phyloP scores from a whole-genome alignment of 2,113 vertebrate genomes.

The Pelecanus crispus region DNA sequence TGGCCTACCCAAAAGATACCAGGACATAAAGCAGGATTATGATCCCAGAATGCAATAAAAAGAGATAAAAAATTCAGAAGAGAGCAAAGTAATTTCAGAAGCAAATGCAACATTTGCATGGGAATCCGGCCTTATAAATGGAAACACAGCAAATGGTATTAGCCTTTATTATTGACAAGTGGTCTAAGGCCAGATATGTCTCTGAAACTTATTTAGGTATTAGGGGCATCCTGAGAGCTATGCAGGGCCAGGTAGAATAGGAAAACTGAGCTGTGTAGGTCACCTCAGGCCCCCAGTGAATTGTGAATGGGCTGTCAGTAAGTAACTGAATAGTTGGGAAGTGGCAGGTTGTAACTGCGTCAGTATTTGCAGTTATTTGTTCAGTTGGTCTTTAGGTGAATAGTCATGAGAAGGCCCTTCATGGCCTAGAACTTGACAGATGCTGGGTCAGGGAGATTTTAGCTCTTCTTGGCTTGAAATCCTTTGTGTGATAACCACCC shows the following conservation, averaged over 20 bases:
- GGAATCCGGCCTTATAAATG: not conserved
- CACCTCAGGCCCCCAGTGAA: not conserved
- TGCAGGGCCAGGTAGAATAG: not conserved
- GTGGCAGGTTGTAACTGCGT: not conserved
- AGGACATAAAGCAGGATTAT: conserved; percentile 58
- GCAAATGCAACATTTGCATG: conserved; percentile 50
- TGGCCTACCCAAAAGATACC: conserved; percentile 25
- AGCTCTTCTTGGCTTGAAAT: not conserved
- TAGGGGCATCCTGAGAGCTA: not conserved
- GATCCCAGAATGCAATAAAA: conserved; percentile 11
- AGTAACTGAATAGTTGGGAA: not conserved
- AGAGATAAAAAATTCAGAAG: conserved; percentile 45
- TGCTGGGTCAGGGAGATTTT: not conserved
- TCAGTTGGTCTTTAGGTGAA: not conserved
- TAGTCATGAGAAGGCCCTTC: not conserved
- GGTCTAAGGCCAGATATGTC: not conserved
- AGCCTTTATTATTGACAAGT: not conserved
- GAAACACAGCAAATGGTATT: not conserved
- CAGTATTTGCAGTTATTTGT: not conserved
- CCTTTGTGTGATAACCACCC: not conserved
- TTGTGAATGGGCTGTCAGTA: not conserved
- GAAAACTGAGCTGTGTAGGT: not conserved
- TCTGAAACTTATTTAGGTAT: not conserved
- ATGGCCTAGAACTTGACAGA: not conserved
- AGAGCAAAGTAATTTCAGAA: conserved; percentile 51